These are phyloP conservation scores for Oeneis ivallda DNA, from an alignment of 2,888 invertebrate genomes.

Conservation along the genomic window DNA sequence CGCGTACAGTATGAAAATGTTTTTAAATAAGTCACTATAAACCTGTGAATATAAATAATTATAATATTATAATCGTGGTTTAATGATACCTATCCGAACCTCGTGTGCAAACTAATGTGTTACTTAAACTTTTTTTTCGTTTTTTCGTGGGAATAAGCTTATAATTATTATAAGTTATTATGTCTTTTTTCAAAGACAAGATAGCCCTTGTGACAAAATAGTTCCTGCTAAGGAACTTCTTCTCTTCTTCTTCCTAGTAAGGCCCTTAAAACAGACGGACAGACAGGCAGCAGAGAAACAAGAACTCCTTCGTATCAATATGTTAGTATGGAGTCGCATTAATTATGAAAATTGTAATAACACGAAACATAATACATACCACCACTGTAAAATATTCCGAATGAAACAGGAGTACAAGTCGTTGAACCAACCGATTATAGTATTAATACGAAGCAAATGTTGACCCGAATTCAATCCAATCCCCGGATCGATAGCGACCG, in stretches of 20 bases:
- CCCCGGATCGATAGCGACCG: constrained; percentile 52
- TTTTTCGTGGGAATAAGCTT: no score
- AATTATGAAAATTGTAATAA: background rate
- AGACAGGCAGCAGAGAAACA: no score
- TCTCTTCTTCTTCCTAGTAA: no score
- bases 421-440: constrained; percentile 38
- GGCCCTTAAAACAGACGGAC: no score
- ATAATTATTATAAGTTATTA: no score
- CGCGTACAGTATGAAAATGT: background rate
- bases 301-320: no score
- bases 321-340: no score
- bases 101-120: background rate
- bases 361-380: constrained; percentile 34
- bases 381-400: constrained; percentile 30
- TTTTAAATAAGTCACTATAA: background rate
- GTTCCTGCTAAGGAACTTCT: no score
- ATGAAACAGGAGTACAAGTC: constrained; percentile 23
- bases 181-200: no score
- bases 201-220: no score
- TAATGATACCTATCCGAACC: background rate
- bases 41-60: background rate
- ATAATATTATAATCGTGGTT: no score
- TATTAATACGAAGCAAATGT: constrained; percentile 41
- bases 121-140: no score
- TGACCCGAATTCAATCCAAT: constrained; percentile 51